A percentile compares a stretch with the other conserved stretches of the same genome.
Evolutionary conservation across 2,888 invertebrate genomes (phyloP).

Genomic region (Ptilodon capucinus): DNA sequence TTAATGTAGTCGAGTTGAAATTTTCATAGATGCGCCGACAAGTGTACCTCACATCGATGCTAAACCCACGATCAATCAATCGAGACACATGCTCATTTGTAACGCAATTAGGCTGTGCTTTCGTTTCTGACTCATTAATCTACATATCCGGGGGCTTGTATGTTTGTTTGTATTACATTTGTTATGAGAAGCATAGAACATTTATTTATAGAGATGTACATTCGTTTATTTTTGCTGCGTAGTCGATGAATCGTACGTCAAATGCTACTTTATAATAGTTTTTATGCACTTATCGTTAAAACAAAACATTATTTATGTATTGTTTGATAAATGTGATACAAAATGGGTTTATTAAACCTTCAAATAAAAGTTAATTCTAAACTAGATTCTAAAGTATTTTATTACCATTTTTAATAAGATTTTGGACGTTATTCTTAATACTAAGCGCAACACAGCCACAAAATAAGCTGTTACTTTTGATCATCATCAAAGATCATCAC

Average conservation of each 20-base stretch:
- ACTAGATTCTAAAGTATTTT: too few relatives aligned
- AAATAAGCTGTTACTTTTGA: too few relatives aligned
- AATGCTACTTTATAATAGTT: neutral
- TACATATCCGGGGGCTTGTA: slow-evolving; percentile 65
- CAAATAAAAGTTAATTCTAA: too few relatives aligned
- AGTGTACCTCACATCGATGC: slow-evolving; percentile 31
- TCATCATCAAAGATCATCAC: too few relatives aligned
- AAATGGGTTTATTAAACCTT: too few relatives aligned
- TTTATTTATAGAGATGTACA: slow-evolving; percentile 13
- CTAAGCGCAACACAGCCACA: too few relatives aligned
- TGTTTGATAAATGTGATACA: too few relatives aligned
- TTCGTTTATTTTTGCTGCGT: neutral
- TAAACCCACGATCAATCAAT: slow-evolving; percentile 53
- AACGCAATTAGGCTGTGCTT: slow-evolving; percentile 68
- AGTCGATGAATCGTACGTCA: slow-evolving; percentile 8
- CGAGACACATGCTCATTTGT: slow-evolving; percentile 65
- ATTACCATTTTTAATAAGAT: too few relatives aligned
- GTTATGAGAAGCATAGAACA: slow-evolving; percentile 23
- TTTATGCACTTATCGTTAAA: neutral
- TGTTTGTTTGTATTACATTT: slow-evolving; percentile 58
- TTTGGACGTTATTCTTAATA: too few relatives aligned
- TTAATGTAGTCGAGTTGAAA: slow-evolving; percentile 10
- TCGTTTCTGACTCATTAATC: slow-evolving; percentile 69
- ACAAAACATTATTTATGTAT: too few relatives aligned
- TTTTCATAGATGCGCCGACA: slow-evolving; percentile 15